Evolutionary conservation across 2,797 vertebrate genomes (phyloP).

Genomic region (Ctenochaetus hawaiiensis): DNA sequence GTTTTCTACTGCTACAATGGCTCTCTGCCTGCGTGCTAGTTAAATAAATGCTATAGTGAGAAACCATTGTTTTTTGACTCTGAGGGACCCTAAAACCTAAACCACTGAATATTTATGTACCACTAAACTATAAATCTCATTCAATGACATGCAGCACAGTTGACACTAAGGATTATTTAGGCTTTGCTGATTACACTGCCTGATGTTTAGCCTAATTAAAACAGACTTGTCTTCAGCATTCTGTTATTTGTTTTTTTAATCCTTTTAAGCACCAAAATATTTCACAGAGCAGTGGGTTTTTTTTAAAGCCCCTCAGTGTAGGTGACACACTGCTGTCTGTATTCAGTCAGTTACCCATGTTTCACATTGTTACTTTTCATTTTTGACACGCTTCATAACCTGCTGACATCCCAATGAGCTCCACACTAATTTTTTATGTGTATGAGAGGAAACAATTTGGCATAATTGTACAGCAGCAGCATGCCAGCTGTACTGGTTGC

Average conservation of each 20-base stretch:
- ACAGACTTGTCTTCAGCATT: neutral
- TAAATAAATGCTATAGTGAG: neutral
- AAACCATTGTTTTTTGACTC: neutral
- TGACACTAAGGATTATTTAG: conserved; percentile 1
- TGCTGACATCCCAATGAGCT: conserved; percentile 19
- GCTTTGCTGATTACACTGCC: neutral
- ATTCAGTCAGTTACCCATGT: conserved; percentile 30
- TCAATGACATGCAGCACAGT: neutral
- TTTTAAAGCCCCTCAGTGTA: neutral
- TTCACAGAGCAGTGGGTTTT: conserved; percentile 1
- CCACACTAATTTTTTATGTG: conserved; percentile 27
- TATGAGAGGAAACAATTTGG: conserved; percentile 19
- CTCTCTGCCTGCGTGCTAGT: neutral
- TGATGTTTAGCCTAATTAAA: conserved; percentile 10
- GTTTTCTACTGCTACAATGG: neutral
- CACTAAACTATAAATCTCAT: neutral
- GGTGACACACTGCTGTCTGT: conserved; percentile 10
- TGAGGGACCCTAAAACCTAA: neutral
- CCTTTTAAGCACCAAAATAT: neutral
- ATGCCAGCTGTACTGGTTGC: conserved; percentile 8
- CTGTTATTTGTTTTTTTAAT: conserved; percentile 2
- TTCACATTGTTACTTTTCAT: conserved; percentile 52
- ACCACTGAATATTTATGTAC: neutral
- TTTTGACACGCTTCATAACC: conserved; percentile 22
- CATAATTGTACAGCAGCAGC: conserved; percentile 7